A percentile compares a stretch with the other conserved stretches of the same genome.
These are phyloP conservation scores for Lethocerus indicus DNA, from an alignment of 1,140 invertebrate species.

Conservation along the genomic window DNA sequence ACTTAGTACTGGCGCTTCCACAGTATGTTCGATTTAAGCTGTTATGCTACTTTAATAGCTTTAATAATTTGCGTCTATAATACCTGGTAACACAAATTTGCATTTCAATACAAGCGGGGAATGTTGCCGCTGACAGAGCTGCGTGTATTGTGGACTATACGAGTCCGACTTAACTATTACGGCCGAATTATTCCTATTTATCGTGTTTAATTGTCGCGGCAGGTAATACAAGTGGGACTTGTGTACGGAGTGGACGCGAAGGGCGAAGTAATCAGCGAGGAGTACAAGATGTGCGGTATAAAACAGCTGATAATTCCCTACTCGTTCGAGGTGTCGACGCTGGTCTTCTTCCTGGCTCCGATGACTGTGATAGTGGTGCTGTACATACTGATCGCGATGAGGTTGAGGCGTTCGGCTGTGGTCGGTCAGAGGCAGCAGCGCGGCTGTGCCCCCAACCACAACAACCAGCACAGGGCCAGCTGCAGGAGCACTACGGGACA, in stretches of 20 bases:
- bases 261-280: constrained; percentile 23
- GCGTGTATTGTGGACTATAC: too few relatives aligned
- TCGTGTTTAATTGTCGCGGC: too few relatives aligned
- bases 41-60: background rate
- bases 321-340: constrained; percentile 65
- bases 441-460: background rate
- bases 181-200: too few relatives aligned
- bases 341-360: constrained; percentile 69
- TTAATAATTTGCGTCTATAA: background rate
- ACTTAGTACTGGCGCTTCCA: too few relatives aligned
- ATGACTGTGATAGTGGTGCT: constrained; percentile 74
- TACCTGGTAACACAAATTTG: background rate
- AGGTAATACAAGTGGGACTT: constrained; percentile 55
- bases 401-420: constrained; percentile 36
- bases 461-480: background rate
- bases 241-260: constrained; percentile 28
- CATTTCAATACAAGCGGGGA: too few relatives aligned
- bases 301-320: constrained; percentile 32
- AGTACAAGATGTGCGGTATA: constrained; percentile 25
- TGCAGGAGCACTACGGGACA: constrained; percentile 8
- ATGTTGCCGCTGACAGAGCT: too few relatives aligned
- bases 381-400: constrained; percentile 65
- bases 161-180: too few relatives aligned
- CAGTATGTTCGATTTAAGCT: too few relatives aligned
- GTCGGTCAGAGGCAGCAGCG: background rate